Evolutionary conservation across 2,888 invertebrate species (phyloP).

Genomic region (Tipula unca): DNA sequence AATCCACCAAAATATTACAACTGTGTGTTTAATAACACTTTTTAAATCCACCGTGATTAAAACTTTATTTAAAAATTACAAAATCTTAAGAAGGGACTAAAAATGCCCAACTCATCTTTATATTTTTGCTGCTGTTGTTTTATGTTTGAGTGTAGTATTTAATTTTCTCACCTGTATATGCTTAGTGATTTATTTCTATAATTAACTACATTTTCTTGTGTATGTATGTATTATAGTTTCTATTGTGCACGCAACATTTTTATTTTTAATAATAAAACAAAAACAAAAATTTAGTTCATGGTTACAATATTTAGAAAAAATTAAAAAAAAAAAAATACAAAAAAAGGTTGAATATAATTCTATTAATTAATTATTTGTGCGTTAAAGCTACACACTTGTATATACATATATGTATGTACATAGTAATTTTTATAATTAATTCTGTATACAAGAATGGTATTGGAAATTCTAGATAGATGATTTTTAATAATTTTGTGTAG

Average conservation of each 20-base stretch:
- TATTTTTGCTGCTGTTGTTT: background rate
- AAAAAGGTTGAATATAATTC: conserved; percentile 1
- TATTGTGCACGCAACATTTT: background rate
- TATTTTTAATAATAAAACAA: background rate
- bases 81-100: background rate
- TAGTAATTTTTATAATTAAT: background rate
- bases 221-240: background rate
- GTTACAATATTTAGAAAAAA: background rate
- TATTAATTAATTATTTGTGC: background rate
- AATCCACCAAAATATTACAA: background rate
- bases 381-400: background rate
- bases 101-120: background rate
- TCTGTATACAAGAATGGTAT: background rate
- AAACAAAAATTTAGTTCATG: conserved; percentile 3
- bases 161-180: background rate
- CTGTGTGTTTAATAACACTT: too few species aligned
- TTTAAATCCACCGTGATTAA: background rate
- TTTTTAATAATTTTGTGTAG: background rate
- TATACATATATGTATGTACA: background rate
- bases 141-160: background rate
- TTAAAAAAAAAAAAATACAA: background rate
- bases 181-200: background rate
- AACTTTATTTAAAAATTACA: background rate
- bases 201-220: background rate
- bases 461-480: background rate